Conservation (phyloP, 1,140 invertebrate species). For the Ostrea denselamellosa region DNA sequence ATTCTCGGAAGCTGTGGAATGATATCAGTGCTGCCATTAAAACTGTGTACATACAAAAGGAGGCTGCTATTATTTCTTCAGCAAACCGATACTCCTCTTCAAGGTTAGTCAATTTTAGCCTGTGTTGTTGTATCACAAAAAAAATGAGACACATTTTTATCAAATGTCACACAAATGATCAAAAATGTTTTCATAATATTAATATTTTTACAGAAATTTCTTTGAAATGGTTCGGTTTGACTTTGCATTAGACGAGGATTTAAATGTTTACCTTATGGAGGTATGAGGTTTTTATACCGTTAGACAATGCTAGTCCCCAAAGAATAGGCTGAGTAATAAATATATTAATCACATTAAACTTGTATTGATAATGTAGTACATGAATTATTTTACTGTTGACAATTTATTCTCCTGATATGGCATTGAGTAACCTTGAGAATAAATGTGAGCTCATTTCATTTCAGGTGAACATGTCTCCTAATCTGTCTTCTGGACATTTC, state of each 20-base stretch:
- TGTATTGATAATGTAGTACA: no score
- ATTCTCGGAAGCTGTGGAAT: slow-evolving; percentile 85
- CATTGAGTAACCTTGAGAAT: neutral
- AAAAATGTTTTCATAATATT: neutral
- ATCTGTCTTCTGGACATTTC: slow-evolving; percentile 95
- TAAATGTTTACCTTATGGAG: slow-evolving; percentile 94
- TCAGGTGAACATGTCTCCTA: slow-evolving; percentile 97
- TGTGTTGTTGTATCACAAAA: neutral
- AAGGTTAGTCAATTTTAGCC: slow-evolving; percentile 51
- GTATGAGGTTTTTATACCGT: slow-evolving; percentile 69
- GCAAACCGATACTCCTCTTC: slow-evolving; percentile 62
- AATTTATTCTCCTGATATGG: neutral
- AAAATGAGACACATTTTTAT: neutral
- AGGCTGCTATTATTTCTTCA: slow-evolving; percentile 80
- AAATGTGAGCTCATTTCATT: slow-evolving; percentile 51
- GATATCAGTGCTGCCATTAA: slow-evolving; percentile 89
- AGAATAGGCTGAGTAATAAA: no score
- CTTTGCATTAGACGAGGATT: slow-evolving; percentile 92
- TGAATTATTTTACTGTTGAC: no score
- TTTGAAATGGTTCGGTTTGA: slow-evolving; percentile 97
- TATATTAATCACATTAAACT: no score
- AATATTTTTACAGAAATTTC: slow-evolving; percentile 84
- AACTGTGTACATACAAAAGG: slow-evolving; percentile 87
- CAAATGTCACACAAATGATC: neutral
- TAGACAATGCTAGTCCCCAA: no score